Evolutionary conservation across 1,140 invertebrate species (phyloP).

Genomic region (Nasonia vitripennis): DNA sequence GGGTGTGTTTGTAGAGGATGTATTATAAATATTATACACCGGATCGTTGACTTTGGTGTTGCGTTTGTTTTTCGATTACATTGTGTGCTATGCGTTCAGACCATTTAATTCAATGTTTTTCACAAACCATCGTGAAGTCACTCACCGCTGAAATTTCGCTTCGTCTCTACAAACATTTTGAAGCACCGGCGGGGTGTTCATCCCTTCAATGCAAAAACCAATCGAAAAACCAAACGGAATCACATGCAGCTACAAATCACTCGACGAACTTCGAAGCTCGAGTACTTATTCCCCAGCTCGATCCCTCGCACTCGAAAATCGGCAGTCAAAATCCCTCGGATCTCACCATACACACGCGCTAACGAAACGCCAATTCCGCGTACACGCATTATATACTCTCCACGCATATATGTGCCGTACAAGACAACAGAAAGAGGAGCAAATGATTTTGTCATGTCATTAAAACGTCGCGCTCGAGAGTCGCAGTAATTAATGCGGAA

Average conservation of each 20-base stretch:
- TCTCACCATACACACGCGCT: too few relatives aligned
- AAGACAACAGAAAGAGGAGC: constrained; percentile 8
- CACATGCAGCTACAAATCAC: too few relatives aligned
- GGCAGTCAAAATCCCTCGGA: neutral
- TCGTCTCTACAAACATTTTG: too few relatives aligned
- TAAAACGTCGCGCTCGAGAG: constrained; percentile 48
- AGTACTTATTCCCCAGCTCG: neutral
- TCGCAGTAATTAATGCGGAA: constrained; percentile 48
- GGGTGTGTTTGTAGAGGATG: neutral
- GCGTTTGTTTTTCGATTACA: neutral
- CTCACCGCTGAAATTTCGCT: too few relatives aligned
- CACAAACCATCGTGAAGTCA: too few relatives aligned
- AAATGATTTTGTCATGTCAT: constrained; percentile 51
- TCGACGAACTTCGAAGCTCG: neutral
- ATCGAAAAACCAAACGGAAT: too few relatives aligned
- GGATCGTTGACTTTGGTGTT: constrained; percentile 26
- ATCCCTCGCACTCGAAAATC: neutral
- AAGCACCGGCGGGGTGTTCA: too few relatives aligned
- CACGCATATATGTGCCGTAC: neutral
- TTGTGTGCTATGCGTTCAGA: too few relatives aligned
- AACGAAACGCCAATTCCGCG: neutral
- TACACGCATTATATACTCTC: neutral
- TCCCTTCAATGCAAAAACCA: too few relatives aligned
- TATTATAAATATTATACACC: too few relatives aligned
- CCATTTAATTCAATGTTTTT: too few relatives aligned